These are phyloP conservation scores for Phenganax marumi DNA, from an alignment of 92 coral and sea anemone genomes.

Conservation along the genomic window DNA sequence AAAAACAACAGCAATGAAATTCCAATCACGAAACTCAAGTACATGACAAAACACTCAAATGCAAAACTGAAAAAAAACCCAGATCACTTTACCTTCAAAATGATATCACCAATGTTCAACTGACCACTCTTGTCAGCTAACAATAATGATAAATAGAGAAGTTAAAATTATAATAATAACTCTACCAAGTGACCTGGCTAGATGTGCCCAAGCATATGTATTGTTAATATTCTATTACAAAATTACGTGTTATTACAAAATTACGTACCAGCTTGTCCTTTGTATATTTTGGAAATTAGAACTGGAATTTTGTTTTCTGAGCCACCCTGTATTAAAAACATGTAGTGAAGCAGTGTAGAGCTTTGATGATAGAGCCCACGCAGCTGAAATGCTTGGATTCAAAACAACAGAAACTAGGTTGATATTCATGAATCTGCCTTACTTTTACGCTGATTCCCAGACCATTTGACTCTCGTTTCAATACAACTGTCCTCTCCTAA, in stretches of 20 bases:
- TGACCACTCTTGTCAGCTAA: conserved; percentile 76
- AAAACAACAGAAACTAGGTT: not conserved
- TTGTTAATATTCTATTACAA: not conserved
- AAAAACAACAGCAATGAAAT: not conserved
- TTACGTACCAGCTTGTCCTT: conserved; percentile 86
- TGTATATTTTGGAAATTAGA: conserved; percentile 89
- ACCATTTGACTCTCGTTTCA: conserved; percentile 81
- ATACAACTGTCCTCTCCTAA: conserved; percentile 72
- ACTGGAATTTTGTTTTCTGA: conserved; percentile 89
- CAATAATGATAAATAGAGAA: not conserved
- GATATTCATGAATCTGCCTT: not conserved
- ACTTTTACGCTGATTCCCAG: conserved; percentile 98
- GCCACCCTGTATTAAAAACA: conserved; percentile 72
- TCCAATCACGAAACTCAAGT: not conserved
- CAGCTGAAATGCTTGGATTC: not conserved
- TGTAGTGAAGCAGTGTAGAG: not conserved
- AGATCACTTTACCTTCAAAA: conserved; percentile 65
- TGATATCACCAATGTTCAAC: conserved; percentile 87
- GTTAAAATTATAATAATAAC: not conserved
- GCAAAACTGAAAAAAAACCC: not conserved
- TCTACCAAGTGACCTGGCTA: not conserved
- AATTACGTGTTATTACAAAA: not conserved
- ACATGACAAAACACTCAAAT: not conserved
- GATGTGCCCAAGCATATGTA: not conserved
- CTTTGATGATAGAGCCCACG: too few relatives aligned